Conservation (phyloP, 2,797 vertebrate genomes). For the Epinephelus coioides region DNA sequence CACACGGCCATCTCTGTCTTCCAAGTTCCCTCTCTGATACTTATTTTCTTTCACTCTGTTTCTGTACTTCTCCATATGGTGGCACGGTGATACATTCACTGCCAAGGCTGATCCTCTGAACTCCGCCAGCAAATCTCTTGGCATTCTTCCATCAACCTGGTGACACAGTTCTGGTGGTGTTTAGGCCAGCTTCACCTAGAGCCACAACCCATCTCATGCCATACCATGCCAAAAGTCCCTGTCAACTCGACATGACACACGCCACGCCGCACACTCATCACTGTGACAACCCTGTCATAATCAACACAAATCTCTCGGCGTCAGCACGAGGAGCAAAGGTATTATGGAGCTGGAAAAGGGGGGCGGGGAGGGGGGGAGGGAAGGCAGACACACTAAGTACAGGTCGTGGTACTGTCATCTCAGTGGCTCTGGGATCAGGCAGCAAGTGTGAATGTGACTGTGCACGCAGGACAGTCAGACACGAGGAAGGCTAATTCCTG, state of each 20-base stretch:
- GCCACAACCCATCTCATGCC: constrained; percentile 49
- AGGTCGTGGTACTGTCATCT: constrained; percentile 63
- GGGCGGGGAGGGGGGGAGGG: constrained; percentile 31
- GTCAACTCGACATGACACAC: constrained; percentile 78
- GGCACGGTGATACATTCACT: constrained; percentile 41
- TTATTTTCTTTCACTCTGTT: constrained; percentile 16
- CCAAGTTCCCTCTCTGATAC: not conserved
- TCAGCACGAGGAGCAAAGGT: constrained; percentile 72
- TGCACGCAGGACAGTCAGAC: constrained; percentile 69
- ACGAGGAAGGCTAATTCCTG: constrained; percentile 69
- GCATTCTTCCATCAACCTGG: constrained; percentile 72
- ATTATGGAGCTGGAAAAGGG: constrained; percentile 49
- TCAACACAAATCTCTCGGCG: constrained; percentile 79
- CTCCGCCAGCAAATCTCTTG: constrained; percentile 75
- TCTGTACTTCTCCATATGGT: constrained; percentile 26
- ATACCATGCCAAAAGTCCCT: constrained; percentile 63
- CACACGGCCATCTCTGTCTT: not conserved
- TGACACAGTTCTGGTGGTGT: constrained; percentile 72
- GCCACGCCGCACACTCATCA: constrained; percentile 76
- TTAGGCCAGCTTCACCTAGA: constrained; percentile 52
- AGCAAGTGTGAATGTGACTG: constrained; percentile 66
- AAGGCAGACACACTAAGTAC: constrained; percentile 63
- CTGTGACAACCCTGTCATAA: constrained; percentile 83
- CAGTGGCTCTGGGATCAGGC: constrained; percentile 64
- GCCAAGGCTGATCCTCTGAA: constrained; percentile 62